Conservation (phyloP, 1,140 invertebrate species). For the Cherax quadricarinatus region DNA sequence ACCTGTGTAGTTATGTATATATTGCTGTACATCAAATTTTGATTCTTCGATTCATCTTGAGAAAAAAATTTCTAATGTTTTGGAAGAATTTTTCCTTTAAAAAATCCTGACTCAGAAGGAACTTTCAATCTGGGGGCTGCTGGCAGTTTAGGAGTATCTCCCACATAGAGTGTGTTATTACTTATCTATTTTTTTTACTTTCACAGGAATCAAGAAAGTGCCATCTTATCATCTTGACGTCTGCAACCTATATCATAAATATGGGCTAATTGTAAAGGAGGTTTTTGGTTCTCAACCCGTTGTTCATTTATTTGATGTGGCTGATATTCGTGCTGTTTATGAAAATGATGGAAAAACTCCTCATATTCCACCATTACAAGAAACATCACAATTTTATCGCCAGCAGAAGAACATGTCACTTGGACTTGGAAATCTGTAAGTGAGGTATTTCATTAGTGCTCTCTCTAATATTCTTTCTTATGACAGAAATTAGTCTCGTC, state of each 20-base stretch:
- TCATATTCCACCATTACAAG: constrained; percentile 78
- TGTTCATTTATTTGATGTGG: constrained; percentile 79
- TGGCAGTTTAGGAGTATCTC: too few species aligned
- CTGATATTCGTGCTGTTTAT: constrained; percentile 77
- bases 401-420: constrained; percentile 77
- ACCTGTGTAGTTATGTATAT: too few species aligned
- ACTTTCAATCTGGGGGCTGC: too few species aligned
- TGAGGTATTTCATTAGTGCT: not conserved
- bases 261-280: constrained; percentile 75
- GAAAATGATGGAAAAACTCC: constrained; percentile 78
- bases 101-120: too few species aligned
- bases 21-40: too few species aligned
- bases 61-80: too few species aligned
- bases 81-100: too few species aligned
- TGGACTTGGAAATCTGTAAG: constrained; percentile 79
- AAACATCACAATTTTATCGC: constrained; percentile 79
- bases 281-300: constrained; percentile 74
- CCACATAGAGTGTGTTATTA: too few species aligned
- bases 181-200: not conserved
- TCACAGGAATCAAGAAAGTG: constrained; percentile 28
- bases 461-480: too few species aligned
- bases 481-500: too few species aligned
- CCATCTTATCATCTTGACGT: constrained; percentile 74
- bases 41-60: too few species aligned
- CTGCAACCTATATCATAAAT: constrained; percentile 73